Evolutionary conservation across 2,113 vertebrate genomes (phyloP).

Genomic region (Prietella phreatophila): DNA sequence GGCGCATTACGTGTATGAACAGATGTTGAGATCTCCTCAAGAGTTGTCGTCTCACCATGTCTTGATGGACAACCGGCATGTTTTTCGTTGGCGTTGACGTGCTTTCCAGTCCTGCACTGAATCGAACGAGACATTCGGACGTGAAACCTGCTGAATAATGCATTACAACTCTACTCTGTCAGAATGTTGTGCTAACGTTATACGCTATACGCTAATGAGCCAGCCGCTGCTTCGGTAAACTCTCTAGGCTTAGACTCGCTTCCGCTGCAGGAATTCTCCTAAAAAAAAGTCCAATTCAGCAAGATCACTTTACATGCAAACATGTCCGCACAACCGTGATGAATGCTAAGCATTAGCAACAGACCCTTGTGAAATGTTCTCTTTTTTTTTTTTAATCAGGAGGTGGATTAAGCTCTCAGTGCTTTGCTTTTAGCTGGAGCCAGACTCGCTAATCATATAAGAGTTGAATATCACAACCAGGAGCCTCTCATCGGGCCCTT

Average conservation of each 20-base stretch:
- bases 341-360: not conserved
- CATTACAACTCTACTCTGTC: not conserved
- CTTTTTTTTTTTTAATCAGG: not conserved
- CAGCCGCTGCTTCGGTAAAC: not conserved
- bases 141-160: constrained; percentile 29
- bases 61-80: not conserved
- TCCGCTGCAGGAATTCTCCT: not conserved
- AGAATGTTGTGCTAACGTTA: constrained; percentile 14
- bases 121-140: constrained; percentile 10
- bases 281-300: not conserved
- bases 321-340: not conserved
- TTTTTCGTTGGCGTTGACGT: not conserved
- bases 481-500: constrained; percentile 25
- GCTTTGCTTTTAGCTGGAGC: constrained; percentile 4
- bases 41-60: not conserved
- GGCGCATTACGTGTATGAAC: not conserved
- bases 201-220: constrained; percentile 27
- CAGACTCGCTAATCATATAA: constrained; percentile 25
- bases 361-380: not conserved
- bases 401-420: not conserved
- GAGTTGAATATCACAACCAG: not conserved
- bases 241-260: not conserved
- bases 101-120: not conserved
- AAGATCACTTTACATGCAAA: not conserved
- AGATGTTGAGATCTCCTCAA: not conserved